Evolutionary conservation across 37 sponge, comb jelly and placozoan species (phyloP), one percentile per base, ranked within the genome.

Genomic region (Halisarca cf. caerulea): DNA sequence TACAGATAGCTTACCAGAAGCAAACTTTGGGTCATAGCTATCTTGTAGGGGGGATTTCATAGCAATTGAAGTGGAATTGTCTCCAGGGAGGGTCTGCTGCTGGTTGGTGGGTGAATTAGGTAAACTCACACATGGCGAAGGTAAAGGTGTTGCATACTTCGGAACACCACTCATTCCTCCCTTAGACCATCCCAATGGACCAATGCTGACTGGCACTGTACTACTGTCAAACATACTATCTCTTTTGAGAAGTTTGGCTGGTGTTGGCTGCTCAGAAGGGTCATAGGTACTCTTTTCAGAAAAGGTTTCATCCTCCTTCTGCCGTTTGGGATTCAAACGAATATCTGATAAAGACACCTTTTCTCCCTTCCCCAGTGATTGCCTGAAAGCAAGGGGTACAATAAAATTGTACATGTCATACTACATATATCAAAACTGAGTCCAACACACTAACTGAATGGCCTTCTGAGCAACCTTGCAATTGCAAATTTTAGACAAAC

Each of bases 101-200:
- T 20, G 1, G 24, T 23, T 18, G 6, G 43, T 43, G 42, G 77
- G 77, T 18, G 77, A 74, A 41, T n/a, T 24, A 23, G 77, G 77
- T 25, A 74, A 36, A 43, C 77, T 74, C 45, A 74, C 45, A 40
- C 41, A 82, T 0, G 93, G 93, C 33, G 93, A 92, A 39, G 87
- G 79, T 32, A 92, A 64, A 15, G 93, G 93, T 0, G 93, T 89
- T 32, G 87, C 60, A 61, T 90, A 93, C 68, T 81, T 89, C 6
- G 94, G 94, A 30, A 86, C 42, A 60, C 38, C 39, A 20, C 62
- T 81, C 3, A 37, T 81, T 0, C 41, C 40, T 25, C 37, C 3
- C 38, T 59, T 81, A 64, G 23, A 30, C 35, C 80, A 47, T 14
- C 58, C 58, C 37, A 54, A 54, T 47, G 55, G 51, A 47, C 51